Evolutionary conservation across 1,140 invertebrate species (phyloP), one percentile per base, ranked within the genome.

Genomic region (Phymorhynchus buccinoides): DNA sequence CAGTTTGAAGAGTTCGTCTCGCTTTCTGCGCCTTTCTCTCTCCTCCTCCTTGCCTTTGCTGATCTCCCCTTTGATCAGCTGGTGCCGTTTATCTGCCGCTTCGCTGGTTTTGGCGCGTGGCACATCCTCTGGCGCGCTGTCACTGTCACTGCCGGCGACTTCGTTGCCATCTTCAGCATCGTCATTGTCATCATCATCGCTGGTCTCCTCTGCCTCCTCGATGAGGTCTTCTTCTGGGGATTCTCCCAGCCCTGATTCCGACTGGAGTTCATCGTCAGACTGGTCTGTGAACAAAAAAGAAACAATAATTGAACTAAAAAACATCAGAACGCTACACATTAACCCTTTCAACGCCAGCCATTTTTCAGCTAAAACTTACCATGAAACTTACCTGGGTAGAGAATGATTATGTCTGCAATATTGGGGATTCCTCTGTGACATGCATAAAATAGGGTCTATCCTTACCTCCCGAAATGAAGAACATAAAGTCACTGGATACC

Each of bases 181-280:
- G 3, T 41, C 73, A 4, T 75, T 27, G 2, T 41, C 73, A 27
- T 18, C 73, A 41, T 75, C 1, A 22, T 71, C 68, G 18, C 30
- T 32, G n/a, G 68, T 16, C 35, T 75, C 14, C 18, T 39, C 73
- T 39, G 73, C 37, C 6, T 42, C 73, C 30, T 75, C 73, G 7
- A 75, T 75, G 32, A 75, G 37, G 37, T 75, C 73, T 27, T 75
- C 73, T 75, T 75, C 73, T 9, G 73, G 73, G 2, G 73, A 75
- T 30, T 75, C 73, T 1, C 73, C 73, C 12, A 75, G 73, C 22
- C 73, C 73, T 27, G 73, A 75, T 37, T 75, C 73, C 3, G 73
- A 75, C 73, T 75, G 73, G 0, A 75, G 14, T 41, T 75, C 73
- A 41, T 75, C 73, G 35, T 75, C 73, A 22, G 73, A 75, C 7